phyloP scores from a whole-genome alignment of 2,888 invertebrate genomes.

The Athalia cordata region DNA sequence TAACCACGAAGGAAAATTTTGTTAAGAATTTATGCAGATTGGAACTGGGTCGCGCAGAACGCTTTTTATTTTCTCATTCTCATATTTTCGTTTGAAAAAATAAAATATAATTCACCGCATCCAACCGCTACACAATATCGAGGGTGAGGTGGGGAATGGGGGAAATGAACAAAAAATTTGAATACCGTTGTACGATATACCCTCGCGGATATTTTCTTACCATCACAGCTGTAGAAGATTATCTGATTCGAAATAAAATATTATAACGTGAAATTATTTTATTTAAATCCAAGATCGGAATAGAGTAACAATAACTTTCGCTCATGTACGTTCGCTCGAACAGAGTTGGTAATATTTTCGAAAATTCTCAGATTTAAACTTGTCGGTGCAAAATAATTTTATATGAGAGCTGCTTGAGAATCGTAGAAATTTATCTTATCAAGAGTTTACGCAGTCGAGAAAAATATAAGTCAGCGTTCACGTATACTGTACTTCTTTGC shows the following conservation, averaged over 20 bases:
- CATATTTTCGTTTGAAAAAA: constrained; percentile 8
- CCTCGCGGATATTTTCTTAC: not conserved
- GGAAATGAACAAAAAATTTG: not conserved
- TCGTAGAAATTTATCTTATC: not conserved
- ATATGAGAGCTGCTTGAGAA: not conserved
- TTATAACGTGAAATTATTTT: not conserved
- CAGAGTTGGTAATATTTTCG: not conserved
- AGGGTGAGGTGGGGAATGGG: no score
- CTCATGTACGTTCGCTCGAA: not conserved
- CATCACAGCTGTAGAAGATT: not conserved
- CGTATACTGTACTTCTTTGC: not conserved
- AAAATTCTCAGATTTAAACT: not conserved
- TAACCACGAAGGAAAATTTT: not conserved
- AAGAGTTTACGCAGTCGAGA: not conserved
- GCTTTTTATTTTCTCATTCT: not conserved
- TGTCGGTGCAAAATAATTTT: no score
- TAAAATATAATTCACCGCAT: not conserved
- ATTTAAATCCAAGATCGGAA: not conserved
- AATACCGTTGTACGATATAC: not conserved
- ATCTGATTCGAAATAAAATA: not conserved
- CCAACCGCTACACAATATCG: no score
- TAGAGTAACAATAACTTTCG: not conserved
- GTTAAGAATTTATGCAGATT: constrained; percentile 23
- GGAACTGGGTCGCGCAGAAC: constrained; percentile 7
- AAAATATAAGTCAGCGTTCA: not conserved